These are phyloP conservation scores for Aphidius colemani DNA, from an alignment of 2,888 invertebrate genomes.

Conservation along the genomic window DNA sequence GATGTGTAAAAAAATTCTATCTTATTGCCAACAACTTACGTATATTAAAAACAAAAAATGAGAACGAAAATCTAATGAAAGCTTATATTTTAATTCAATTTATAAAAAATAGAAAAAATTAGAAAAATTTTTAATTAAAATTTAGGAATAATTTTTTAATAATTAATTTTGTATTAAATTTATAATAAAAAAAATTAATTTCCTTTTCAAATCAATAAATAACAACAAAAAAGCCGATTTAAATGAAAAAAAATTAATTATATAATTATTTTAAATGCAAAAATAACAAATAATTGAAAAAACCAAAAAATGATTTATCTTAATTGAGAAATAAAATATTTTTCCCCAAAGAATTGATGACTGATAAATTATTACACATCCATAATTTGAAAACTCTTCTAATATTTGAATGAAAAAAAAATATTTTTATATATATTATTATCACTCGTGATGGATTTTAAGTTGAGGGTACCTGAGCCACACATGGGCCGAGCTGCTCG, in stretches of 20 bases:
- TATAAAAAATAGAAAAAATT: neutral
- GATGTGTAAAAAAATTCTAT: too few species aligned
- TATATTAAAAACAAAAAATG: neutral
- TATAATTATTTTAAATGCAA: neutral
- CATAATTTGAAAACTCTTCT: conserved; percentile 27
- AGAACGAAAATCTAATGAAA: too few species aligned
- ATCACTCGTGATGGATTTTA: conserved; percentile 36
- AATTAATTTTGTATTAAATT: too few species aligned
- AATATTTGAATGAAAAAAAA: neutral
- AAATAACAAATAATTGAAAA: neutral
- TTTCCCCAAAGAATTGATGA: neutral
- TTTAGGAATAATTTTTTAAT: too few species aligned
- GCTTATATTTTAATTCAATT: conserved; percentile 7
- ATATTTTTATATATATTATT: conserved; percentile 34
- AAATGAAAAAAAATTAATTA: too few species aligned
- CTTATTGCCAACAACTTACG: neutral
- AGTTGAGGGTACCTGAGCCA: conserved; percentile 58
- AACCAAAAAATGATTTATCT: neutral
- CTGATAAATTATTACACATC: conserved; percentile 29
- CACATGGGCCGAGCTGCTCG: conserved; percentile 58
- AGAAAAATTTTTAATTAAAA: too few species aligned
- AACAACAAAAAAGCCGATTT: too few species aligned
- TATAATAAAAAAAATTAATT: too few species aligned
- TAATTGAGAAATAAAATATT: neutral
- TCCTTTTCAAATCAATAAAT: too few species aligned